Base-by-base conservation (phyloP, 2,113 vertebrate species). In the Pagrus major region DNA sequence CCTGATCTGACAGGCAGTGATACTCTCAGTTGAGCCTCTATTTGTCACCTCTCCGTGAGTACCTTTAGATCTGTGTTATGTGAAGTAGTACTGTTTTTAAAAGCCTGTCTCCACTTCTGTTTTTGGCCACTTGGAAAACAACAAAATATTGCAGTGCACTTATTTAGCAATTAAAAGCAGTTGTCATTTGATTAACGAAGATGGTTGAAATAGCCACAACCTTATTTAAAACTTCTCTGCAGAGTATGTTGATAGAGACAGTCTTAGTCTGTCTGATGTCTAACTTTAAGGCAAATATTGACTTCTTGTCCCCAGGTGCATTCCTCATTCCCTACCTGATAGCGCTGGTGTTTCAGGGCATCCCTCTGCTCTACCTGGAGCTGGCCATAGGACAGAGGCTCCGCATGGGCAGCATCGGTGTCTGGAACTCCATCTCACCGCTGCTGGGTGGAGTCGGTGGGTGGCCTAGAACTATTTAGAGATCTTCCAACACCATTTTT, bases 241-340 rank as follows among this genome's bases (percentile, higher is more conserved):
- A 59, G 14, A 21, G 23, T 31, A 1, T 3, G 8, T 29, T 20
- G 7, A 20, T 39, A 29, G 27, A 75, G 10, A 25, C 25, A n/a
- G 2, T 27, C 2, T n/a, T 15, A 15, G 33, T 37, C 14, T 31
- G 59, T 8, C 18, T 29, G 59, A 54, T 54, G 20, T 52, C 27
- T 66, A 41, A 27, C 23, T 49, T 42, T 31, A 3, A 31, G 5
- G 12, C 68, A 25, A 81, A 33, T 69, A 20, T 83, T 52, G 20
- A n/a, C 39, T 39, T 39, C 6, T 0, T 76, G n/a, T 77, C 33
- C 59, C 33, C 86, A 98, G 98, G 97, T 3, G 96, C 97, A 5
- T 98, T 98, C 93, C 94, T 99, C 81, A 95, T 98, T 64, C 97
- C 97, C 0, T 98, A 98, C 71, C 15, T 96, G 80, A 88, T 97